These are phyloP conservation scores for Macrosiphum euphorbiae DNA, from an alignment of 2,888 invertebrate genomes.

Conservation along the genomic window DNA sequence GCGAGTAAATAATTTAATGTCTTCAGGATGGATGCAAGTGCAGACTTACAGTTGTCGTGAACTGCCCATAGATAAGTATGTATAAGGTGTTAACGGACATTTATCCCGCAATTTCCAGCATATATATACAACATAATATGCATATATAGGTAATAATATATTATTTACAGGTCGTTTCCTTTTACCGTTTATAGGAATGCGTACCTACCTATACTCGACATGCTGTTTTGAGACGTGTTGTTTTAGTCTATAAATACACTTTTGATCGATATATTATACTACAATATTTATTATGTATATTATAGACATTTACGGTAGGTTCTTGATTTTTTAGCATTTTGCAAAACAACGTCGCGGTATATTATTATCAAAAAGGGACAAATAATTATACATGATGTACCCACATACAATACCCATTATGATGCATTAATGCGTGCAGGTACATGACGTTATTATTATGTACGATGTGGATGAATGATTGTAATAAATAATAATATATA, in stretches of 20 bases:
- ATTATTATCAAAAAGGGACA: neutral
- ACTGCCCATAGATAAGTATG: neutral
- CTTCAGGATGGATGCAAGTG: neutral
- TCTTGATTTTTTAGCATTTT: neutral
- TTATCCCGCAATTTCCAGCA: neutral
- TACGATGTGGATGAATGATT: neutral
- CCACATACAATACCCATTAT: neutral
- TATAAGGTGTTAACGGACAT: neutral
- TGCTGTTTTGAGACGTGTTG: neutral
- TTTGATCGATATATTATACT: neutral
- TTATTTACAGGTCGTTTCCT: neutral
- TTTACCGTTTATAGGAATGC: constrained; percentile 12
- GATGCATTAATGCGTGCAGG: neutral
- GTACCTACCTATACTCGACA: neutral
- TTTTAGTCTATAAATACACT: neutral
- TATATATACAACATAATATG: neutral
- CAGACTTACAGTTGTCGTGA: neutral
- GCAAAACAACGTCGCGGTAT: neutral
- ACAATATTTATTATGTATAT: neutral
- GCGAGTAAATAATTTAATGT: constrained; percentile 20
- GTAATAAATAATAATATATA: neutral
- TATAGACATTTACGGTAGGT: neutral
- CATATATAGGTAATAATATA: neutral
- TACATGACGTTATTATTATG: neutral
- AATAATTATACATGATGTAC: neutral